These are phyloP conservation scores for Rhinoptilus africanus DNA, from an alignment of 2,113 vertebrate genomes.

Conservation along the genomic window DNA sequence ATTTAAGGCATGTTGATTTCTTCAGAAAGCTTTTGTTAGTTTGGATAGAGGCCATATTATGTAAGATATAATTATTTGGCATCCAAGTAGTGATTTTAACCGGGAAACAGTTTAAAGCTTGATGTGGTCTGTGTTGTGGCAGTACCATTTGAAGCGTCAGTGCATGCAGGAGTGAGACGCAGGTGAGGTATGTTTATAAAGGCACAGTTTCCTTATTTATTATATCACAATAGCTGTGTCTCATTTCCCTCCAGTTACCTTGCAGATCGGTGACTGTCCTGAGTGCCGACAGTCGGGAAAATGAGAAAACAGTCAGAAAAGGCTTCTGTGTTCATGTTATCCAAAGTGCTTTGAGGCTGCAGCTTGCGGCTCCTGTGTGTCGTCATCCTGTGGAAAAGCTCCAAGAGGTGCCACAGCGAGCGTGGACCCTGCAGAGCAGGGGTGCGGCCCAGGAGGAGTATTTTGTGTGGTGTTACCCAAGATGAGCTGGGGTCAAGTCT, in stretches of 20 bases:
- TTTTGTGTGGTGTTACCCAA: background rate
- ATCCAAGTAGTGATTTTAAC: background rate
- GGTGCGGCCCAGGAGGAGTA: background rate
- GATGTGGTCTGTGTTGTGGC: background rate
- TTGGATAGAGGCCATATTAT: background rate
- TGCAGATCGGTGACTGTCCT: accelerated
- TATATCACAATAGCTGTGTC: background rate
- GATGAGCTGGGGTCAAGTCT: background rate
- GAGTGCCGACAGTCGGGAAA: background rate
- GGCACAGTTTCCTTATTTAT: background rate
- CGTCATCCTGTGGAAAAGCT: accelerated
- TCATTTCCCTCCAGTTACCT: background rate
- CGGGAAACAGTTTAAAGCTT: background rate
- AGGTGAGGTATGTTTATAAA: background rate
- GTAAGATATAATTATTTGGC: background rate
- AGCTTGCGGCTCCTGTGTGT: background rate
- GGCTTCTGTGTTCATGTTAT: accelerated
- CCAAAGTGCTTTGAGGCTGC: background rate
- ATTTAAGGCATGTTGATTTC: background rate
- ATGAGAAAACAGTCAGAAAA: background rate
- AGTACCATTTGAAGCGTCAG: background rate
- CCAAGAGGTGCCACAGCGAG: background rate
- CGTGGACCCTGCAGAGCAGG: accelerated
- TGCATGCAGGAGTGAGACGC: background rate
- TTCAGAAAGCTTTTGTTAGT: background rate